Base-by-base conservation (phyloP, 2,113 vertebrate genomes). In the Gymnogyps californianus region DNA sequence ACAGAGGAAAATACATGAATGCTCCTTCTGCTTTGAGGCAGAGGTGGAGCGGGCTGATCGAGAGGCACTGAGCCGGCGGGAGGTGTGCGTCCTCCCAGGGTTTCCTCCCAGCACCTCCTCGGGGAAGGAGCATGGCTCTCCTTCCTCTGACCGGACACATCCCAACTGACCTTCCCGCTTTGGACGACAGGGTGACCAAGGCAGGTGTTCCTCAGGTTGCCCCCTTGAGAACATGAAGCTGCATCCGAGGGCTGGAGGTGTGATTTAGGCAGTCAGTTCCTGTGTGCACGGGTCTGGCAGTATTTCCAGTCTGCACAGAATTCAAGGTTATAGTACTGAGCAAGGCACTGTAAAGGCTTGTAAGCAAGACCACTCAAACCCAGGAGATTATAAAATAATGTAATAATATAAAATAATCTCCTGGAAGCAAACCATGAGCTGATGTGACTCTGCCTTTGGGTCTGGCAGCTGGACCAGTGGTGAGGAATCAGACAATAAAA, bases 401-500 rank as follows among this genome's bases (percentile, higher is more conserved):
- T 40, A 80, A 89, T 86, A 61, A 77, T 52, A 93, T 22, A 44
- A 94, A 94, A 86, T 87, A 97, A 95, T 92, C 88, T 88, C 54
- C 31, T 92, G 70, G 49, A 89, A 81, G 40, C 17, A 81, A 91
- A 70, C 20, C n/a, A 36, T 4, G 14, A 47, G 54, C 26, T 92
- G 76, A 59, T 80, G 64, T 62, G 90, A n/a, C 64, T 81, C 75
- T 83, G 65, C 29, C 78, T 90, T 91, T 86, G 46, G 40, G 42
- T 77, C 71, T 95, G 59, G 77, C 95, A 96, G 83, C 74, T 90
- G 87, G 74, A 61, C 32, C 26, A 74, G 36, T 11, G 22, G 42
- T 80, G 70, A 96, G 71, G 42, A 93, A 72, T 80, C 36, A 19
- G 7, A 3, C 20, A 77, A 74, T 83, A 93, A 93, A 96, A 54